Evolutionary conservation across 2,888 invertebrate species (phyloP).

Genomic region (Lordiphosa andalusiaca): DNA sequence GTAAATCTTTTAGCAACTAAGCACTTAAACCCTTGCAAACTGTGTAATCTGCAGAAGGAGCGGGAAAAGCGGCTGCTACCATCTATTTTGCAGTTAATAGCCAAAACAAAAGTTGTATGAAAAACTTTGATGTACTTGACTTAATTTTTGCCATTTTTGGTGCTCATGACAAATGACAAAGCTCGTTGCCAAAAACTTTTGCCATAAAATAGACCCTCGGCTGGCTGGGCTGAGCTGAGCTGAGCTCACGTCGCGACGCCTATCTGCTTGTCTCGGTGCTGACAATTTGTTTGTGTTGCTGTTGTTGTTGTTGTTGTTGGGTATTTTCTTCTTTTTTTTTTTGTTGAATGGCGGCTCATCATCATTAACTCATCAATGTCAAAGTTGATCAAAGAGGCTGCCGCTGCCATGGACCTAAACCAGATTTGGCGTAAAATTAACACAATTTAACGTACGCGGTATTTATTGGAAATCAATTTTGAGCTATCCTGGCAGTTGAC

Average conservation of each 20-base stretch:
- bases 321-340: too few relatives aligned
- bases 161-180: constrained; percentile 59
- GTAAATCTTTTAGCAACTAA: constrained; percentile 27
- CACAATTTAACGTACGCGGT: constrained; percentile 61
- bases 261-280: constrained; percentile 7
- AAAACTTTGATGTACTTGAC: constrained; percentile 44
- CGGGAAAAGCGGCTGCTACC: constrained; percentile 12
- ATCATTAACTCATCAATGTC: constrained; percentile 77
- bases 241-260: background rate
- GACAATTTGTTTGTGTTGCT: constrained; percentile 56
- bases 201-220: constrained; percentile 48
- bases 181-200: constrained; percentile 53
- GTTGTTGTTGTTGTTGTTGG: constrained; percentile 9
- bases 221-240: background rate
- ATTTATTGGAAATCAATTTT: constrained; percentile 71
- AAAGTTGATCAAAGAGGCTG: constrained; percentile 65
- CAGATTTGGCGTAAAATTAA: constrained; percentile 75
- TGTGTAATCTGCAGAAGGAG: constrained; percentile 23
- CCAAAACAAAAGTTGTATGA: constrained; percentile 50
- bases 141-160: constrained; percentile 55
- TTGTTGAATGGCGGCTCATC: constrained; percentile 44
- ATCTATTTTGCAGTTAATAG: constrained; percentile 39
- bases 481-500: constrained; percentile 49
- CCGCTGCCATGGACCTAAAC: constrained; percentile 43
- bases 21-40: constrained; percentile 19